Evolutionary conservation across 2,113 vertebrate genomes (phyloP), one percentile per base, ranked within the genome.

Genomic region (Trichechus manatus): DNA sequence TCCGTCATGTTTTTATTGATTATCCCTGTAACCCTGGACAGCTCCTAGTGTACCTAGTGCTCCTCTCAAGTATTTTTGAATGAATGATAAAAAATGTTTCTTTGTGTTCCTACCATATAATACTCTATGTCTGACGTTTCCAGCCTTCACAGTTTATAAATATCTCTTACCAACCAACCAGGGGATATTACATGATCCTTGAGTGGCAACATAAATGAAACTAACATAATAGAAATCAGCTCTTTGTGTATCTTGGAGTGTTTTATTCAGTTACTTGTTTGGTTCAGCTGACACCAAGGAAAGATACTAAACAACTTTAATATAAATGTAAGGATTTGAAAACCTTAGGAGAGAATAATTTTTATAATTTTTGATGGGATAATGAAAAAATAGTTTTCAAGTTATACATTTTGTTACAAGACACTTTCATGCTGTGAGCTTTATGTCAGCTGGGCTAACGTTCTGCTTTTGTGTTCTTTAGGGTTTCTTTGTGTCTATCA

Each of bases 401-500:
- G 1, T 1, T 79, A n/a, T 1, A 29, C 13, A 3, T 74, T 91
- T 89, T 92, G 89, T 47, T 1, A 25, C 6, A 42, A 29, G 72
- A n/a, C 1, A 13, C 19, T 23, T 78, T 6, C 0, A 20, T 74
- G 33, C 36, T 85, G 1, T 20, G 44, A 33, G 42, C 33, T n/a
- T 89, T 9, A 0, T 29, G 23, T 36, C 42, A 39, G 33, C 23
- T 10, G 0, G 4, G 29, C 31, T 93, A 82, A 98, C 1, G 0
- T 11, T 11, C 80, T 8, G 82, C 22, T 2, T 19, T 53, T 89
- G 50, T 92, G 47, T 98, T 78, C 56, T 97, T 15, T 97, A 99
- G 99, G 99, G 99, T 22, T 99, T 99, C 97, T 99, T 99, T 97
- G 99, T 99, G 93, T 99, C 99, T 13, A 98, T 99, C 75, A 99